These are phyloP conservation scores for Erannis defoliaria DNA, from an alignment of 2,888 invertebrate species.

Conservation along the genomic window DNA sequence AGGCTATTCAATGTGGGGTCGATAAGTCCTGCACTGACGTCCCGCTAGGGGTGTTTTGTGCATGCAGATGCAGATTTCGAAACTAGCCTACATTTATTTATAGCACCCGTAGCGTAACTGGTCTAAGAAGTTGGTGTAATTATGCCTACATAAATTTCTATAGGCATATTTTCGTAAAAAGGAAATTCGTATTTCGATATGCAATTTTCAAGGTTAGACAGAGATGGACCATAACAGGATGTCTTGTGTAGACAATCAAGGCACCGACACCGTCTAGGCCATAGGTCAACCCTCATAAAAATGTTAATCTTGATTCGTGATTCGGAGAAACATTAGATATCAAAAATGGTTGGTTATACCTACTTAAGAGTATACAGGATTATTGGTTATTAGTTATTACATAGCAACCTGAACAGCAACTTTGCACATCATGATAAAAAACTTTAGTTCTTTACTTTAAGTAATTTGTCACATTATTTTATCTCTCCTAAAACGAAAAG, in stretches of 20 bases:
- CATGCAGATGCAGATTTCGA: too few relatives aligned
- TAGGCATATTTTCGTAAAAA: constrained; percentile 2
- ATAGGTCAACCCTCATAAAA: constrained; percentile 36
- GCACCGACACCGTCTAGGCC: constrained; percentile 29
- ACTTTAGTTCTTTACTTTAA: too few relatives aligned
- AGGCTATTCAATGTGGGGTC: too few relatives aligned
- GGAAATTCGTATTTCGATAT: constrained; percentile 14
- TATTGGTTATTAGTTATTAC: too few relatives aligned
- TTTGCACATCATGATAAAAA: too few relatives aligned
- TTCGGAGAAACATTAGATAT: constrained; percentile 10
- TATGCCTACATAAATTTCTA: background rate
- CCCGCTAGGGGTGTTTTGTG: too few relatives aligned
- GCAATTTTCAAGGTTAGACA: constrained; percentile 30
- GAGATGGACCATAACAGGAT: constrained; percentile 33
- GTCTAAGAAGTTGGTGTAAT: background rate
- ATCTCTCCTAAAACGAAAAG: too few relatives aligned
- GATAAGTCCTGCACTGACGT: too few relatives aligned
- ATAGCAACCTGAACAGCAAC: too few relatives aligned
- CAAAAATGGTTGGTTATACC: background rate
- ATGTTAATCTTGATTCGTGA: constrained; percentile 12
- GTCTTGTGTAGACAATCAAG: constrained; percentile 8
- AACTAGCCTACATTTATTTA: too few relatives aligned
- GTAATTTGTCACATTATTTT: too few relatives aligned
- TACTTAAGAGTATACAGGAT: background rate
- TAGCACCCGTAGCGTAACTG: too few relatives aligned